These are phyloP conservation scores for Octodonta nipae DNA, from an alignment of 2,888 invertebrate species.

Conservation along the genomic window DNA sequence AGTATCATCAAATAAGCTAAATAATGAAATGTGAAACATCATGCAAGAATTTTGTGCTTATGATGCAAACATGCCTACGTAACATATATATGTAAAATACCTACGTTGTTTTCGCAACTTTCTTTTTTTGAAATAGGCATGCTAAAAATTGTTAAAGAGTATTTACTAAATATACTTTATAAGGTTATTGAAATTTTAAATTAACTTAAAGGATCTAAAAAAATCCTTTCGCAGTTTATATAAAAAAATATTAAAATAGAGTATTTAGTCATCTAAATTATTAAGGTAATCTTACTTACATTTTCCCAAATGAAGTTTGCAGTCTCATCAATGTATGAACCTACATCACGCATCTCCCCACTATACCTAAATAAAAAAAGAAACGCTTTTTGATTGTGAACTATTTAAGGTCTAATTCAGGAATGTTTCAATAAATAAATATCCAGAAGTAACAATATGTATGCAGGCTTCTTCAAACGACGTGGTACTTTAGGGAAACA, in stretches of 20 bases:
- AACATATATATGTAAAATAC: constrained; percentile 22
- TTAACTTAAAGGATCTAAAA: too few relatives aligned
- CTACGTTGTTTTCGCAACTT: constrained; percentile 34
- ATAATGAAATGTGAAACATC: background rate
- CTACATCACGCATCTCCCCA: constrained; percentile 80
- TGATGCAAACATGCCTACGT: constrained; percentile 8
- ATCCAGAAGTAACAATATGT: too few relatives aligned
- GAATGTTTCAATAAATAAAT: too few relatives aligned
- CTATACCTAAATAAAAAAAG: constrained; percentile 55
- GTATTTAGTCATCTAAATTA: too few relatives aligned
- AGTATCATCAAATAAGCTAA: too few relatives aligned
- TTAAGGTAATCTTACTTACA: constrained; percentile 45
- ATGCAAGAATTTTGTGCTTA: background rate
- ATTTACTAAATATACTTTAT: constrained; percentile 10
- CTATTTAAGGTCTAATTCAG: too few relatives aligned
- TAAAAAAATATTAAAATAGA: too few relatives aligned
- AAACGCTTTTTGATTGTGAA: background rate
- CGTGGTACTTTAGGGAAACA: too few relatives aligned
- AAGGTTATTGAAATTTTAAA: too few relatives aligned
- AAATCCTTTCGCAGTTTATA: too few relatives aligned
- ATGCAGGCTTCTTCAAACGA: too few relatives aligned
- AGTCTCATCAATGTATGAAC: constrained; percentile 72
- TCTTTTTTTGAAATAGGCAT: constrained; percentile 37
- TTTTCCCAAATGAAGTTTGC: constrained; percentile 85
- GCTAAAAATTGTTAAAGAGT: constrained; percentile 24